Evolutionary conservation across 1,140 invertebrate genomes (phyloP).

Genomic region (Hycleus phaleratus): DNA sequence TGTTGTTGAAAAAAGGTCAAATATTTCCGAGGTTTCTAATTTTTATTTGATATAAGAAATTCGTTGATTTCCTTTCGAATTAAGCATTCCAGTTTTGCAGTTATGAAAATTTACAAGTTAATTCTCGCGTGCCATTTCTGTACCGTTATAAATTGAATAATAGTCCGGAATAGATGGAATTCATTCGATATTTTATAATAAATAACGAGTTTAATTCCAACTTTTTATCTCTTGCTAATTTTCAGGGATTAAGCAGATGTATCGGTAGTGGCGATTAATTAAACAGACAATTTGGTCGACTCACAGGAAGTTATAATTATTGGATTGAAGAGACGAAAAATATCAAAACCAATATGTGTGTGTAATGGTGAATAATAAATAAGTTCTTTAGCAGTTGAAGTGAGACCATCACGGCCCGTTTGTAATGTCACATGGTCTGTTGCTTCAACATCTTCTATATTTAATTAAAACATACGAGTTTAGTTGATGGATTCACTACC

Average conservation of each 20-base stretch:
- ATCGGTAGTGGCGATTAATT: conserved; percentile 4
- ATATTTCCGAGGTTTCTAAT: background rate
- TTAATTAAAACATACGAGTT: conserved; percentile 34
- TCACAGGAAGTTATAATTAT: conserved; percentile 25
- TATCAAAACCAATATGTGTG: background rate
- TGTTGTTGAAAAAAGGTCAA: conserved; percentile 35
- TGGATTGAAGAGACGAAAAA: background rate
- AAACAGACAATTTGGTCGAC: conserved; percentile 4
- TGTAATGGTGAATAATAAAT: conserved; percentile 28
- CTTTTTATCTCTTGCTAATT: conserved; percentile 1
- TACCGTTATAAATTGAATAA: conserved; percentile 6
- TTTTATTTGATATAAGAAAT: too few species aligned
- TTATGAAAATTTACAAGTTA: conserved; percentile 8
- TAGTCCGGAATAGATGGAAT: background rate
- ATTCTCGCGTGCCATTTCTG: conserved; percentile 3
- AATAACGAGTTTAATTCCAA: too few species aligned
- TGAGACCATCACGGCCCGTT: conserved; percentile 36
- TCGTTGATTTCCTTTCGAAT: too few species aligned
- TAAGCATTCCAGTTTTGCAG: too few species aligned
- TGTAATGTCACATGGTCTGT: conserved; percentile 33
- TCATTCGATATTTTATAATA: too few species aligned
- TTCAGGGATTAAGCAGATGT: conserved; percentile 8
- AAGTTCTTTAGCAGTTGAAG: conserved; percentile 35
- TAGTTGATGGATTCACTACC: conserved; percentile 29
- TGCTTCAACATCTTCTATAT: conserved; percentile 31